These are phyloP conservation scores for Xylocopa sonorina DNA, from an alignment of 1,140 invertebrate genomes.

Conservation along the genomic window DNA sequence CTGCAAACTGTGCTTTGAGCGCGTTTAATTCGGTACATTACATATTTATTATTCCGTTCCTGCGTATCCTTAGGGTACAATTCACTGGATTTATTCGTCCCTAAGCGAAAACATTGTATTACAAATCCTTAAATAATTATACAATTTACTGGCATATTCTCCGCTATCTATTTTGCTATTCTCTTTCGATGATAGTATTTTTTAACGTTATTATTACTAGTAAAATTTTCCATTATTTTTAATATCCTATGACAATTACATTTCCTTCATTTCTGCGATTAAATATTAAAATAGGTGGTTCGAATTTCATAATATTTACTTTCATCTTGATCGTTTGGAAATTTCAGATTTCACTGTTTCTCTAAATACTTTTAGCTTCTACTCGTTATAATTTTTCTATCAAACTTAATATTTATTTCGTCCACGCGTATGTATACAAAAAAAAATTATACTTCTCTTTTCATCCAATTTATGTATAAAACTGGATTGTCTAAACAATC, in stretches of 20 bases:
- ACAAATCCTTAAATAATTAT: neutral
- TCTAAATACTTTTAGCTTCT: neutral
- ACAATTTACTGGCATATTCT: neutral
- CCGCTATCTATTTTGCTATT: too few relatives aligned
- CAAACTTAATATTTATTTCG: neutral
- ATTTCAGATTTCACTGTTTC: too few relatives aligned
- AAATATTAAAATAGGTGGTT: too few relatives aligned
- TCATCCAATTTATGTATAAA: neutral
- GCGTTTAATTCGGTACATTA: too few relatives aligned
- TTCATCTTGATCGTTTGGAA: too few relatives aligned
- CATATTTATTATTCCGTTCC: neutral
- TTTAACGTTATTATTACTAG: too few relatives aligned
- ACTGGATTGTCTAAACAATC: too few relatives aligned
- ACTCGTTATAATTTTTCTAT: neutral
- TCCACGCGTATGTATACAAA: neutral
- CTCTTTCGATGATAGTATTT: too few relatives aligned
- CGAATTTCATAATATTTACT: too few relatives aligned
- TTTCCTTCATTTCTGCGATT: too few relatives aligned
- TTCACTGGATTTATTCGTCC: conserved; percentile 16
- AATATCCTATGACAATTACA: too few relatives aligned
- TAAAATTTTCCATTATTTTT: too few relatives aligned
- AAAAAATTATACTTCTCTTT: neutral
- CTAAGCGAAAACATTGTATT: neutral
- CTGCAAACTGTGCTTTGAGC: conserved; percentile 10
- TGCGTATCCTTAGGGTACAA: neutral